phyloP scores from a whole-genome alignment of 2,888 invertebrate species.

The Acanthosepion pharaonis region DNA sequence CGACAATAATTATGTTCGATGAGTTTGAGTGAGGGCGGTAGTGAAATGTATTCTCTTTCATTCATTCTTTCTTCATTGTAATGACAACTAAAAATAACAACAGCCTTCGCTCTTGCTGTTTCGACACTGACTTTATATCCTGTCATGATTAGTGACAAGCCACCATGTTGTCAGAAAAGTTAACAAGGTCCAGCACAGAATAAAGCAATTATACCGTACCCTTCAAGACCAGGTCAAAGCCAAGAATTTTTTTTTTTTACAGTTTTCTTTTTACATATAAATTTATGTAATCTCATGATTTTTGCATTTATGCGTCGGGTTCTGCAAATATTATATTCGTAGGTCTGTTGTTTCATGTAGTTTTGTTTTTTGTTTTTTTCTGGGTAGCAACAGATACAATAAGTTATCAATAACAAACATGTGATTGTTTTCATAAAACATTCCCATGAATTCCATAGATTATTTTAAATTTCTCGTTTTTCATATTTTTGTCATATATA shows the following conservation, averaged over 20 bases:
- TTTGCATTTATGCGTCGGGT: no score
- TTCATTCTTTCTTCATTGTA: not conserved
- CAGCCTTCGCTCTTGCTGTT: not conserved
- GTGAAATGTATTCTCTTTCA: slow-evolving; percentile 16
- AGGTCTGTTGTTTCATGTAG: no score
- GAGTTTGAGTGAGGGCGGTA: not conserved
- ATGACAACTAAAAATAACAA: slow-evolving; percentile 3
- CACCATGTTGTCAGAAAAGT: not conserved
- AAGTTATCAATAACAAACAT: not conserved
- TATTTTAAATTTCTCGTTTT: not conserved
- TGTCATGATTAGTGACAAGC: not conserved
- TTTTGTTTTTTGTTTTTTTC: no score
- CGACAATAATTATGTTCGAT: not conserved
- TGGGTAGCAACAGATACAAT: no score
- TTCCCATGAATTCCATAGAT: not conserved
- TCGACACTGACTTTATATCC: not conserved
- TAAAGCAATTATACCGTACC: not conserved
- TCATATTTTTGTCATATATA: not conserved
- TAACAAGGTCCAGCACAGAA: not conserved
- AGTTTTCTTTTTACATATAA: not conserved
- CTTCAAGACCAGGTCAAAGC: not conserved
- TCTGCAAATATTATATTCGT: no score
- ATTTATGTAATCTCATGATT: not conserved
- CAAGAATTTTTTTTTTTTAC: not conserved
- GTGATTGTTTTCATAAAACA: not conserved